Percentiles rank a stretch among this genome's conserved stretches.
phyloP scores from a whole-genome alignment of 2,113 vertebrate species.

The Melanocharis versteri region DNA sequence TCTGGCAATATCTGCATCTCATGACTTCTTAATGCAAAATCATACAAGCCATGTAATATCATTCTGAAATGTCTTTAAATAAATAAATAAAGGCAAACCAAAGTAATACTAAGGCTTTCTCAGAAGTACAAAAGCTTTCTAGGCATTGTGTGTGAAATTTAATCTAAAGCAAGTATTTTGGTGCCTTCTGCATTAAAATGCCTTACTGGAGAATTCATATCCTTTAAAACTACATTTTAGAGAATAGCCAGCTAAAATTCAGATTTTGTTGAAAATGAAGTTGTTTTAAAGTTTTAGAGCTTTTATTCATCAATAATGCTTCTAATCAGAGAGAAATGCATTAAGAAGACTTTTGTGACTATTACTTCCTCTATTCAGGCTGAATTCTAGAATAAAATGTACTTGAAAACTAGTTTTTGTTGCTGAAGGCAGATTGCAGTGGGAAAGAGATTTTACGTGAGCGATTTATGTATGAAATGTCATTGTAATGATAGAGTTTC shows the following conservation, averaged over 20 bases:
- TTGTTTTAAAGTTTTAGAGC: background rate
- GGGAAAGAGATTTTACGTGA: background rate
- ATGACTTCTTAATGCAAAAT: background rate
- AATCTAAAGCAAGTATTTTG: background rate
- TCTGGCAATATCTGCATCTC: background rate
- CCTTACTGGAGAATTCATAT: background rate
- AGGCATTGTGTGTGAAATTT: background rate
- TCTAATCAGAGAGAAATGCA: background rate
- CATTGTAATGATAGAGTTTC: background rate
- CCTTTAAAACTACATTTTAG: background rate
- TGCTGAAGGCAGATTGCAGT: background rate
- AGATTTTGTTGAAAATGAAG: background rate
- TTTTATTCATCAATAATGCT: background rate
- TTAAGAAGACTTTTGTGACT: background rate
- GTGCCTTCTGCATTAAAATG: background rate
- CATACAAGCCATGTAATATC: rapidly evolving
- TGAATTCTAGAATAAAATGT: background rate
- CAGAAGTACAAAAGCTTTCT: background rate
- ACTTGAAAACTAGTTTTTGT: background rate
- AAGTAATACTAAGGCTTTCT: background rate
- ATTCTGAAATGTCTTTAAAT: background rate
- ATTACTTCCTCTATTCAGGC: background rate
- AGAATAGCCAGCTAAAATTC: background rate
- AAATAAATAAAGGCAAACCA: background rate
- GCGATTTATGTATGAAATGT: background rate